Evolutionary conservation across 2,113 vertebrate genomes (phyloP).

Genomic region (Corythaeola cristata): DNA sequence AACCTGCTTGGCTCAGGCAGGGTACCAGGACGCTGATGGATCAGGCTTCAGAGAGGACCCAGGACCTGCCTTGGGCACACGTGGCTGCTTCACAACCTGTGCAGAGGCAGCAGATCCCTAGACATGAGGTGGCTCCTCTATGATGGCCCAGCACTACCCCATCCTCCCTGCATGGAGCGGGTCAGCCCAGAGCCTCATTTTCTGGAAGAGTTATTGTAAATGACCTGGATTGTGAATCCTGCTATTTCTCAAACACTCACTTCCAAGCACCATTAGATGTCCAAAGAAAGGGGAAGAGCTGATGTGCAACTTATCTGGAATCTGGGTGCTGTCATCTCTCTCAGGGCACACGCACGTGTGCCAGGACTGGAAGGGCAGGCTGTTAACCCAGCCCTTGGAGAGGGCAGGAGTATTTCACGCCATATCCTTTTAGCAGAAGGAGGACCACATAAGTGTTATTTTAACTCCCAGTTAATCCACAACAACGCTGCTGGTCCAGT

Average conservation of each 20-base stretch:
- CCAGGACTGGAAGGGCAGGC: background rate
- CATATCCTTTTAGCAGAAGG: background rate
- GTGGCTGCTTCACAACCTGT: fast-evolving
- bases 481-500: background rate
- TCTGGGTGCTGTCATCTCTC: background rate
- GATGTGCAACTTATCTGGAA: background rate
- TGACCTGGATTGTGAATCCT: background rate
- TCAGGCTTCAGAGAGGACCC: background rate
- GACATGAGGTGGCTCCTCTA: fast-evolving
- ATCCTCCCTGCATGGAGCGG: fast-evolving
- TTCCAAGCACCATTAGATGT: background rate
- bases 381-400: background rate
- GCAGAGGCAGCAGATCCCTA: background rate
- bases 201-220: background rate
- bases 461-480: constrained; percentile 15
- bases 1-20: background rate
- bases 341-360: fast-evolving
- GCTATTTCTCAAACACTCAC: background rate
- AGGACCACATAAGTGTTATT: background rate
- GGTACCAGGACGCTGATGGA: background rate
- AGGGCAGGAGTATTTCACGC: background rate
- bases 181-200: background rate
- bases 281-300: background rate
- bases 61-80: background rate
- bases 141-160: background rate